Conservation (phyloP, 2,797 vertebrate genomes). For the Paedocypris micromegethes region DNA sequence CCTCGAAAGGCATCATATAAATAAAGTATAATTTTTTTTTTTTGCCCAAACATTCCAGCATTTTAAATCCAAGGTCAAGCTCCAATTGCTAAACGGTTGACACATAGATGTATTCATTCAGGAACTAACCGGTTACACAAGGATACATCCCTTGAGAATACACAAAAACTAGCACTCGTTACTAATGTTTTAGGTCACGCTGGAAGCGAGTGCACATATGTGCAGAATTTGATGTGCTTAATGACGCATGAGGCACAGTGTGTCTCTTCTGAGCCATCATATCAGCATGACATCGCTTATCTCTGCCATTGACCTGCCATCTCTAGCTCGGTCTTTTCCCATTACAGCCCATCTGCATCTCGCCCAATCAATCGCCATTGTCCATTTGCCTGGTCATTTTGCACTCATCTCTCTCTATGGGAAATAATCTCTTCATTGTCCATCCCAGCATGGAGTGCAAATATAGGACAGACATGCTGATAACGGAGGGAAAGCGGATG, state of each 20-base stretch:
- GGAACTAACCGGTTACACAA: not conserved
- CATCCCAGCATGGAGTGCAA: constrained; percentile 2
- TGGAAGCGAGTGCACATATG: not conserved
- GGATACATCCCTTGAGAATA: constrained; percentile 1
- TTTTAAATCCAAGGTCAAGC: too few species aligned
- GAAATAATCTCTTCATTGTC: constrained; percentile 12
- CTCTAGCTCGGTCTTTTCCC: not conserved
- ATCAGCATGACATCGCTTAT: constrained; percentile 16
- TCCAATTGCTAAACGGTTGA: too few species aligned
- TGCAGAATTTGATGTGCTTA: constrained; percentile 17
- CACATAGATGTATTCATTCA: too few species aligned
- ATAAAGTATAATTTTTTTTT: too few species aligned
- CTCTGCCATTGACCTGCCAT: constrained; percentile 7
- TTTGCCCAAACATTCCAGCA: too few species aligned
- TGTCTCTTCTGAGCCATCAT: constrained; percentile 22
- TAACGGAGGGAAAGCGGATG: not conserved
- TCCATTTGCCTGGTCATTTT: constrained; percentile 13
- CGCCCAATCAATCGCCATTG: not conserved
- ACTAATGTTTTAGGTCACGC: constrained; percentile 20
- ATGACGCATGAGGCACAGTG: constrained; percentile 18
- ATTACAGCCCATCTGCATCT: not conserved
- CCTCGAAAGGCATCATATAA: too few species aligned
- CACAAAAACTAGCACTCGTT: not conserved
- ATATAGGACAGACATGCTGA: constrained; percentile 14
- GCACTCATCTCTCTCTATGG: constrained; percentile 6